These are phyloP conservation scores for Biston stratarius DNA, from an alignment of 2,888 invertebrate species.

Conservation along the genomic window DNA sequence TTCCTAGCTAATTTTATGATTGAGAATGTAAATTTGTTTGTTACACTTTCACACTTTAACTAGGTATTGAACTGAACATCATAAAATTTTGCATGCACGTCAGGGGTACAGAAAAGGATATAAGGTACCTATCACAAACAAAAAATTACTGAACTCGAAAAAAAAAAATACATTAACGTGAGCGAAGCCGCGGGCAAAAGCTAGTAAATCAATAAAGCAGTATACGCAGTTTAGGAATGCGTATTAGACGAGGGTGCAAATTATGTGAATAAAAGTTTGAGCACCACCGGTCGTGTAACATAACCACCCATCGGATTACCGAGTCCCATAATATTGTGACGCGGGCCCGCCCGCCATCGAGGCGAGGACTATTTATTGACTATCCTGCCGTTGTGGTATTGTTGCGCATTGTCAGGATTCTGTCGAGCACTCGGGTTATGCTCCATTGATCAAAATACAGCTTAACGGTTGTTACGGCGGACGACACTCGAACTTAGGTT, in stretches of 20 bases:
- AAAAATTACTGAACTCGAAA: no score
- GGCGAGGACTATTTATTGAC: constrained; percentile 32
- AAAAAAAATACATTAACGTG: no score
- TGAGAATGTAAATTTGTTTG: no score
- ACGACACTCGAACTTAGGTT: not conserved
- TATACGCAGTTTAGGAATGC: no score
- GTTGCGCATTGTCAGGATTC: constrained; percentile 32
- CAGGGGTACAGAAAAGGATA: no score
- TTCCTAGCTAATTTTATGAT: not conserved
- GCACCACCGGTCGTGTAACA: constrained; percentile 24
- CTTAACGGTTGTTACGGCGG: not conserved
- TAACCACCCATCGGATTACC: constrained; percentile 38
- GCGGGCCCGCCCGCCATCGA: constrained; percentile 47
- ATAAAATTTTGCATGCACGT: no score
- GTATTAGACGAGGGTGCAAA: not conserved
- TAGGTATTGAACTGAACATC: no score
- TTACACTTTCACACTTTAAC: no score
- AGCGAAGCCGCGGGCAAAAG: no score
- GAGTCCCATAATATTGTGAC: constrained; percentile 67
- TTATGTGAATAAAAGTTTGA: constrained; percentile 34
- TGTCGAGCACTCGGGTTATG: constrained; percentile 1
- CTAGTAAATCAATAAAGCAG: no score
- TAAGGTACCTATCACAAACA: no score
- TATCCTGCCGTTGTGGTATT: constrained; percentile 37
- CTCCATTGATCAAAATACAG: not conserved